Evolutionary conservation across 2,113 vertebrate species (phyloP), one percentile per base, ranked within the genome.

Genomic region (Danionella cerebrum): DNA sequence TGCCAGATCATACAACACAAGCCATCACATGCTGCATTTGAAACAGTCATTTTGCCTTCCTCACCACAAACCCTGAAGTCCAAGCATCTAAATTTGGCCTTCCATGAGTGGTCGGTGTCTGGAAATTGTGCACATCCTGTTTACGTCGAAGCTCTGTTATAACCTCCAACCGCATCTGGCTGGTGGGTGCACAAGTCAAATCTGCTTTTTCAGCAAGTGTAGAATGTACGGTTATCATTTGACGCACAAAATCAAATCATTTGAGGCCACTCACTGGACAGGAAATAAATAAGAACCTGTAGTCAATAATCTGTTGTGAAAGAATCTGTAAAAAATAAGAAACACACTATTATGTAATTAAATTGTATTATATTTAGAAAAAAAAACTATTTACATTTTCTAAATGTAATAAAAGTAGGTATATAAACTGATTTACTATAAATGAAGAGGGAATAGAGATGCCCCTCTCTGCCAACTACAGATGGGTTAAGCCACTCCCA

Each of bases 101-200:
- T 86, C 76, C 65, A 72, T 83, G 84, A 88, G 85, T 82, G 85
- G 83, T 84, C 68, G 82, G 80, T 85, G 84, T 86, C 82, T 88
- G 85, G 85, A 88, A 88, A 86, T 82, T 79, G 82, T 84, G 87
- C 81, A 85, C 87, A 90, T 90, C 87, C 89, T 90, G 87, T 90
- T 90, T 90, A 89, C 85, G 82, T 75, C 85, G 62, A 75, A 83
- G 80, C 76, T 82, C 84, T n/a, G n/a, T 87, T 82, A 79, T 80
- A 84, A 76, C 75, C 53, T 14, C 68, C 74, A 64, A 86, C 89
- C 87, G 67, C 87, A 89, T 62, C 65, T 78, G 75, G 76, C 82
- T 85, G 85, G 84, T 78, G 72, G 52, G 55, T 64, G 82, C 73
- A 76, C 79, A 69, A 85, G 79, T 83, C 82, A 77, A 76, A 74